Evolutionary conservation across 2,113 vertebrate species (phyloP).

Genomic region (Salvator merianae): DNA sequence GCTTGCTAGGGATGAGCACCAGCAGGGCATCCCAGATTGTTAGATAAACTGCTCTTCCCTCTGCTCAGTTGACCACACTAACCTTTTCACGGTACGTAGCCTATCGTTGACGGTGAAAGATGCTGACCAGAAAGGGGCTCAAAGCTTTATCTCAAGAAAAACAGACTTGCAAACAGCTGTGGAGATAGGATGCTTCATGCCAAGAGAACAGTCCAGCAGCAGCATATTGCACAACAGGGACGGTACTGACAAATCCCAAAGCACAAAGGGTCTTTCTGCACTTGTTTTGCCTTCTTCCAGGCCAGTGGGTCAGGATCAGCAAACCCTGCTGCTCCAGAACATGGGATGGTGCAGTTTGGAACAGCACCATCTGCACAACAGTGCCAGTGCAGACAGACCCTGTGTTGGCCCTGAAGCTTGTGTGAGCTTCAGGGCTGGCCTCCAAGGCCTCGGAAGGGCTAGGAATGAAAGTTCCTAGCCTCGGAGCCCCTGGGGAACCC

Average conservation of each 20-base stretch:
- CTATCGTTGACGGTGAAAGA: constrained; percentile 71
- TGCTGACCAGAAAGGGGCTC: constrained; percentile 69
- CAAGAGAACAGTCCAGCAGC: constrained; percentile 42
- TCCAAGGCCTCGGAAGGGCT: too few relatives aligned
- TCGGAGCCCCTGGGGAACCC: too few relatives aligned
- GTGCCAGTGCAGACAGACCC: too few relatives aligned
- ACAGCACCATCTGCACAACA: too few relatives aligned
- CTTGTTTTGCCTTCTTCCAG: too few relatives aligned
- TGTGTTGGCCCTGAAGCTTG: too few relatives aligned
- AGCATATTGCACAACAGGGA: not conserved
- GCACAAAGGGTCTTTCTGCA: too few relatives aligned
- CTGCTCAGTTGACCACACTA: constrained; percentile 65
- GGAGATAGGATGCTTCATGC: constrained; percentile 70
- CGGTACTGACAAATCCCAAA: not conserved
- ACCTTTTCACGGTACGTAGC: constrained; percentile 69
- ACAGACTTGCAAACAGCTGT: constrained; percentile 68
- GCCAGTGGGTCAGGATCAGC: too few relatives aligned
- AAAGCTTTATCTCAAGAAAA: constrained; percentile 74
- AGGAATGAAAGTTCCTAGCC: too few relatives aligned
- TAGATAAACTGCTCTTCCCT: constrained; percentile 73
- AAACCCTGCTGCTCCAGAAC: too few relatives aligned
- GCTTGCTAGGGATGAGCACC: constrained; percentile 80
- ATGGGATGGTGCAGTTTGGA: too few relatives aligned
- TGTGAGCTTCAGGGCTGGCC: too few relatives aligned
- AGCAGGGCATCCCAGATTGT: constrained; percentile 69